Evolutionary conservation across 1,140 invertebrate genomes (phyloP).

Genomic region (Thalassaphorura encarpata): DNA sequence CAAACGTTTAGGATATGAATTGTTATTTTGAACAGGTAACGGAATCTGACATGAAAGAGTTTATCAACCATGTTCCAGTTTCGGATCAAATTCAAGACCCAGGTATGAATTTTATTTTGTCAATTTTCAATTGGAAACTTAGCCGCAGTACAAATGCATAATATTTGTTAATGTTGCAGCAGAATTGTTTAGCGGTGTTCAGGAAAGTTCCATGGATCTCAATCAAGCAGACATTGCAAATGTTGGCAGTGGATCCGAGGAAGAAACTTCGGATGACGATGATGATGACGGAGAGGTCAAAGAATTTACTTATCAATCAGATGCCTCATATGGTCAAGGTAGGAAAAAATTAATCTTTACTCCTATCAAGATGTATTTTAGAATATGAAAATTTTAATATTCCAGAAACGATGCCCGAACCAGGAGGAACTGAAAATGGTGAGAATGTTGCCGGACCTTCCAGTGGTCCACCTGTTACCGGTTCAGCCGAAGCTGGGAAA

Average conservation of each 20-base stretch:
- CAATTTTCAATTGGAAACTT: background rate
- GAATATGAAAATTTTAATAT: constrained; percentile 10
- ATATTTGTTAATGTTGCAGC: background rate
- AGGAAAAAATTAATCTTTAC: background rate
- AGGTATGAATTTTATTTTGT: background rate
- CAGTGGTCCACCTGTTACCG: background rate
- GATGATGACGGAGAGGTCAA: constrained; percentile 29
- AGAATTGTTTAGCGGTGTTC: background rate
- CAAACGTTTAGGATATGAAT: background rate
- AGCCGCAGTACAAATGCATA: background rate
- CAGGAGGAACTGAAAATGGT: no score
- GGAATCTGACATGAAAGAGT: background rate
- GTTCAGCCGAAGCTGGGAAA: background rate
- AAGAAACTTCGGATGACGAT: constrained; percentile 22
- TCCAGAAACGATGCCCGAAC: background rate
- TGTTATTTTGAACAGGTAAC: background rate
- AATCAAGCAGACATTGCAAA: constrained; percentile 12
- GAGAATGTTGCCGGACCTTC: background rate
- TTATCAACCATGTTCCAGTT: background rate
- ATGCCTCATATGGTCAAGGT: constrained; percentile 26
- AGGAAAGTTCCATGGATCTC: background rate
- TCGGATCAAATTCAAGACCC: background rate
- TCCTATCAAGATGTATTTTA: background rate
- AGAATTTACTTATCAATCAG: constrained; percentile 20
- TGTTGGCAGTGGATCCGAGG: constrained; percentile 20